A percentile compares a stretch with the other conserved stretches of the same genome.
phyloP scores from a whole-genome alignment of 2,888 invertebrate species.

The Dryadula phaetusa region DNA sequence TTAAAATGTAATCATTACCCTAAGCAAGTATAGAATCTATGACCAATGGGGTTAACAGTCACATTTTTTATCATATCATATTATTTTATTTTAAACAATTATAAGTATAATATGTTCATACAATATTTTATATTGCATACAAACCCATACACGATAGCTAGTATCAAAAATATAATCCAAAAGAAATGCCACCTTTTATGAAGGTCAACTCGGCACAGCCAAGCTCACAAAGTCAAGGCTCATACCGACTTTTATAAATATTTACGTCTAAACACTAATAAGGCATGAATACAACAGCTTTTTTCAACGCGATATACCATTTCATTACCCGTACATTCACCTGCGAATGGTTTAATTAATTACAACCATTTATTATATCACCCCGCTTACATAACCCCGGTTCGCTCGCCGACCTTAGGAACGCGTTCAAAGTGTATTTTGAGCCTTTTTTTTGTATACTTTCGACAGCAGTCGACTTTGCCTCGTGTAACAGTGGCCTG shows the following conservation, averaged over 20 bases:
- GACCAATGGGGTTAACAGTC: too few relatives aligned
- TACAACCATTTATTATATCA: constrained; percentile 33
- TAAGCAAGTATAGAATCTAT: too few relatives aligned
- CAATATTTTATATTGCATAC: not conserved
- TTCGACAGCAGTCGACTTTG: not conserved
- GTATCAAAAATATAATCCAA: not conserved
- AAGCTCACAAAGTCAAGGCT: constrained; percentile 26
- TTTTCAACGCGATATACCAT: constrained; percentile 38
- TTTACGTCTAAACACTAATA: constrained; percentile 26
- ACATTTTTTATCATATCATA: too few relatives aligned
- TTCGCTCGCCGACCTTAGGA: constrained; percentile 22
- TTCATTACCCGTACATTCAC: constrained; percentile 41
- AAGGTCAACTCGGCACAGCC: constrained; percentile 5
- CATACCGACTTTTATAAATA: constrained; percentile 12
- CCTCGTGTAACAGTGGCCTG: not conserved
- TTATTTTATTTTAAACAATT: not conserved
- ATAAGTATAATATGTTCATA: not conserved
- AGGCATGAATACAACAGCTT: constrained; percentile 29
- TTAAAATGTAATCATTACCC: too few relatives aligned
- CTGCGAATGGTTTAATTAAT: constrained; percentile 33
- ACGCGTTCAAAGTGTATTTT: not conserved
- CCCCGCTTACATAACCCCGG: constrained; percentile 20
- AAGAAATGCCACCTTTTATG: not conserved
- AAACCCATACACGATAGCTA: not conserved
- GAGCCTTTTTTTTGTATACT: not conserved